Evolutionary conservation across 2,888 invertebrate genomes (phyloP), one percentile per base, ranked within the genome.

Genomic region (Pseudanteris insignis): DNA sequence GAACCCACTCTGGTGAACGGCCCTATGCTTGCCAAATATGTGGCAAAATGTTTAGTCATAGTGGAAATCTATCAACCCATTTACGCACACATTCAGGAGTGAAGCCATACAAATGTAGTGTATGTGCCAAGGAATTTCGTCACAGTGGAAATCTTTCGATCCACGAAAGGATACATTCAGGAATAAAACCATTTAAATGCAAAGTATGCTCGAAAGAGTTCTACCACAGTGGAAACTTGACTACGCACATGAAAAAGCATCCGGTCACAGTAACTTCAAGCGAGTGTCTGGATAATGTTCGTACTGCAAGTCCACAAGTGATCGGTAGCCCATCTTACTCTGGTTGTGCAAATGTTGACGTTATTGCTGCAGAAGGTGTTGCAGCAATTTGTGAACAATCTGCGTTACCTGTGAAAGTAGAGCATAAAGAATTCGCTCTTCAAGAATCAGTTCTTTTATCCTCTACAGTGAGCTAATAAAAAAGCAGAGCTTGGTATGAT

Each of bases 101-200:
- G 1, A 79, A 79, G 44, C 79, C 79, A 0, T 80, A 79, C 40
- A 79, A 79, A 68, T 80, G 79, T 58, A 71, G 59, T 43, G 71
- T 78, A 24, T 80, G 79, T 51, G 67, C 70, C 28, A 80, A 80
- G 63, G 79, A 79, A 65, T 80, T 80, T 63, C 70, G 79, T 2
- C 79, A 80, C 54, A 79, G 79, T 57, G 79, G 79, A n/a, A 80
- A 79, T 62, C 68, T 80, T 24, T 78, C 79, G 2, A 80, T 79
- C 50, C 79, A 80, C 40, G 77, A 78, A 58, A 74, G 79, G 63
- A 80, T 80, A 71, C 80, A 80, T 68, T 79, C 79, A 30, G 79
- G 80, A 2, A 71, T 80, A 26, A 80, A 79, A 37, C 80, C 80
- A n/a, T 79, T 79, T 67, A 79, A 79, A 60, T 80, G 80, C 65